Conservation (phyloP, 2,888 invertebrate genomes). For the Acanthosepion esculentum region DNA sequence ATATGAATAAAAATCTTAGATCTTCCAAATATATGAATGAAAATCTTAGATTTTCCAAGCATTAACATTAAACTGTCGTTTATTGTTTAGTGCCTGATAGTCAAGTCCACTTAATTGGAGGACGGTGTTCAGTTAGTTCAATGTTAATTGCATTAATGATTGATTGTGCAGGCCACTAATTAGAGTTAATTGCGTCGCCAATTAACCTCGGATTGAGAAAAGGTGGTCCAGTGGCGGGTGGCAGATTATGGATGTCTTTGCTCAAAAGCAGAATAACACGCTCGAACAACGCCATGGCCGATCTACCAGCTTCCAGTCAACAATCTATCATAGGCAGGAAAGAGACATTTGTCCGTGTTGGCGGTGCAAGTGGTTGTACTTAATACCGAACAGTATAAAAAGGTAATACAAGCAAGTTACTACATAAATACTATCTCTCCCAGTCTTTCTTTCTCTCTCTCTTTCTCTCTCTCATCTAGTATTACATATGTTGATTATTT, state of each 20-base stretch:
- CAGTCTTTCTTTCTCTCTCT: neutral
- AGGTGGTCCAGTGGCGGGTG: neutral
- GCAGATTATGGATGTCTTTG: neutral
- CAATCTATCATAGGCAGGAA: neutral
- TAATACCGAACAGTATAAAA: neutral
- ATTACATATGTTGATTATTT: neutral
- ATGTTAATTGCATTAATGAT: constrained; percentile 33
- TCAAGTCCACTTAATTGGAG: neutral
- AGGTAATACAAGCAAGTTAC: neutral
- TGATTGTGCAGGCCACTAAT: constrained; percentile 11
- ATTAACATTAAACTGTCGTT: neutral
- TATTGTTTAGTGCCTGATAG: neutral
- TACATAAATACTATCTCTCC: neutral
- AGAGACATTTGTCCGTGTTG: neutral
- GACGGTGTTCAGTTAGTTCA: neutral
- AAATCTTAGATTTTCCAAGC: neutral
- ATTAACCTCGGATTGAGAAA: neutral
- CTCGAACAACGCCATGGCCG: neutral
- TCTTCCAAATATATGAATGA: neutral
- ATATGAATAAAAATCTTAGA: neutral
- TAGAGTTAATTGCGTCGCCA: constrained; percentile 33
- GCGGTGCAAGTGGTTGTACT: neutral
- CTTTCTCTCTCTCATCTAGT: neutral
- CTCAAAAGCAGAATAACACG: neutral
- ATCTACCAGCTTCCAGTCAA: neutral